These are phyloP conservation scores for Coturnix japonica DNA, from an alignment of 2,113 vertebrate genomes.

Conservation along the genomic window DNA sequence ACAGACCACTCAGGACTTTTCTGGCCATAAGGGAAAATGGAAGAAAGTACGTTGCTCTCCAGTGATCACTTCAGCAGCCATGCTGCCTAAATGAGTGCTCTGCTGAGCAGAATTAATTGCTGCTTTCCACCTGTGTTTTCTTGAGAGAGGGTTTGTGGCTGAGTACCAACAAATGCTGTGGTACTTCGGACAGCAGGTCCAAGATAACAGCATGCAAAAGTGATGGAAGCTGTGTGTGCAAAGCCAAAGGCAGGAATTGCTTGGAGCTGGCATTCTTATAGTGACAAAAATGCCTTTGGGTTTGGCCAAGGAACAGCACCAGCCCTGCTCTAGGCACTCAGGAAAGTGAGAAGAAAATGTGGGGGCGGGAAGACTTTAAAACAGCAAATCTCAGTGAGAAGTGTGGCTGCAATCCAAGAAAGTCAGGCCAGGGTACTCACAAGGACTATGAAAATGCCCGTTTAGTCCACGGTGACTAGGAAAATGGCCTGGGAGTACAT, in stretches of 20 bases:
- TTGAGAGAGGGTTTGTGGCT: background rate
- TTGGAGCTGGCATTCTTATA: background rate
- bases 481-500: background rate
- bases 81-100: background rate
- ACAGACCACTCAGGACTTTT: background rate
- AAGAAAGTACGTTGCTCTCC: background rate
- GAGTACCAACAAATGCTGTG: background rate
- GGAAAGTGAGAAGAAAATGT: background rate
- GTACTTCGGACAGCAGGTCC: background rate
- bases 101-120: constrained; percentile 9
- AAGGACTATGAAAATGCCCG: background rate
- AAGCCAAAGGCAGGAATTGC: background rate
- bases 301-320: background rate
- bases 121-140: constrained; percentile 37
- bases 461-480: background rate
- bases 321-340: background rate
- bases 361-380: background rate
- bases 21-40: background rate
- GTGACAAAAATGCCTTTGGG: background rate
- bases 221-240: background rate
- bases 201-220: constrained; percentile 21
- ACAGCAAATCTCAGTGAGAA: background rate
- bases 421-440: background rate
- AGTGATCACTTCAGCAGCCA: background rate
- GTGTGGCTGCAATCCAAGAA: background rate